Base-by-base conservation (phyloP, 1,140 invertebrate genomes). In the Bombus pascuorum region DNA sequence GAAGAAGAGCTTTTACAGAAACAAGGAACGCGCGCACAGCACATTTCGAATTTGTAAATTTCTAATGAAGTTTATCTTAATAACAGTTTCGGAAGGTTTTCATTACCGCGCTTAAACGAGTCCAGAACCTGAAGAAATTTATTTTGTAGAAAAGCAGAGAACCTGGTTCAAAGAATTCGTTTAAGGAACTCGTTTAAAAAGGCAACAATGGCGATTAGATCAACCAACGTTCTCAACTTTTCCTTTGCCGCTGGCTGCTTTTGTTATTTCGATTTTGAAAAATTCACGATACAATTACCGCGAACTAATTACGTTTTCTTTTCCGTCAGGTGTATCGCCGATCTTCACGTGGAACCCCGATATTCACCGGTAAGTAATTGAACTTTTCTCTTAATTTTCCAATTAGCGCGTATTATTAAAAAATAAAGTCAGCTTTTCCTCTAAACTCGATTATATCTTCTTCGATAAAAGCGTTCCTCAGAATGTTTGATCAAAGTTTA, bases 341-440 rank as follows among this genome's bases (percentile, higher is more conserved):
- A 74, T 73, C 12, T 71, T 62, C 25, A 28, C 86, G 15, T 80
- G 79, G 74, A 79, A 59, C 57, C 42, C 76, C 3, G 74, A 85
- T 15, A 65, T 62, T 71, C 66, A 65, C 6, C 74, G 78, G 87
- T 88, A 37, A 39, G 87, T 86, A 86, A n/a, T 68, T 18, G 15
- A 62, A 37, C 66, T 28, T 28, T 8, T 28, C 44, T 66, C 75
- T 25, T 8, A 5, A 44, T 44, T 53, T 34, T 53, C 2, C 18
- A 53, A 34, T 34, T 44, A n/a, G 47, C 18, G 18, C 18, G 47
- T 22, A 22, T 53, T 53, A 39, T 18, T 32, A 25, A 8, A 75
- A 34, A 13, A 25, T 34, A 53, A 53, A 53, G 5, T 57, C 12
- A 34, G 12, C 44, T 39, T 28, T 53, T 12, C 25, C 15, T 6